Base-by-base conservation (phyloP, 2,888 invertebrate species). In the Conchocele bisecta region DNA sequence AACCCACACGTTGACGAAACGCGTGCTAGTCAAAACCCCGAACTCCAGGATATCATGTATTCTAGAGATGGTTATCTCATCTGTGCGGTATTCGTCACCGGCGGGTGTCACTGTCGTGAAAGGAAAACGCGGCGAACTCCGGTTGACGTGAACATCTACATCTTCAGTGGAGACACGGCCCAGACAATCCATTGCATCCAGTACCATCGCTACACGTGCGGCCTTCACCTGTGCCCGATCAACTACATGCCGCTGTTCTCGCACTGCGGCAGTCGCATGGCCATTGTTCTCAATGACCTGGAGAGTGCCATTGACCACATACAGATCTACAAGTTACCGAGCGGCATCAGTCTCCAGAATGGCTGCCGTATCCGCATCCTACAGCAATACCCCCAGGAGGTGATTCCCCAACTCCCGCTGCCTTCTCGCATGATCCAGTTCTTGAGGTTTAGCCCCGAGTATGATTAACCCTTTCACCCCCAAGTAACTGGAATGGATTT, bases 221-320 rank as follows among this genome's bases (percentile, higher is more conserved):
- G 86, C 1, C 78, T 83, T 28, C 91, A 91, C 75, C 83, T 87
- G 20, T 91, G 91, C 60, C 89, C 89, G 3, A 79, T 88, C 63
- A 91, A 90, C 78, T 90, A 89, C 80, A 83, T 88, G 79, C 91
- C 91, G 0, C 75, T 89, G 17, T 88, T 90, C 72, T 90, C 90
- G 0, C 81, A 83, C 46, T 90, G 90, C 67, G 89, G 90, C 7
- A 89, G 85, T 50, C 83, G 90, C 13, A 91, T 91, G 89, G 89
- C 89, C 20, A 85, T 90, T 28, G 86, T 89, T 5, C 77, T 90
- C 61, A 90, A 90, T 75, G 84, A 87, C 59, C 74, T 81, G 59
- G 89, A 88, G 57, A 82, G 86, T 20, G 83, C 84, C 2, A 74
- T 83, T 28, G 89, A 89, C 65, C 89, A 86, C 66, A 83, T 90